Percentiles rank a stretch among this genome's conserved stretches.
These are phyloP conservation scores for Eristalinus sepulchralis DNA, from an alignment of 2,888 invertebrate species.

Conservation along the genomic window DNA sequence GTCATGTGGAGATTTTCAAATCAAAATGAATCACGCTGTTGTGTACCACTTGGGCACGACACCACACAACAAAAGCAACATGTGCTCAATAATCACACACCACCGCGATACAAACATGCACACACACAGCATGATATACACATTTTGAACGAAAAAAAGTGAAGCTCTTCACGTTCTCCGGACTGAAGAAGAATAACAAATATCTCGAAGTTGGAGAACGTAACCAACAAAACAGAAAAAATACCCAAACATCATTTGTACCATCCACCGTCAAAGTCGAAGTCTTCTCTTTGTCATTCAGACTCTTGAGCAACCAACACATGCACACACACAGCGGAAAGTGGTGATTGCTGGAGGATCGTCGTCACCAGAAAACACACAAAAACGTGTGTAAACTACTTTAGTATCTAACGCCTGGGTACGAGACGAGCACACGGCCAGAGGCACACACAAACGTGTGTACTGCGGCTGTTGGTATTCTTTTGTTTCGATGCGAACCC, in stretches of 20 bases:
- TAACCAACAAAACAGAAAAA: slow-evolving; percentile 20
- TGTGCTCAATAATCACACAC: slow-evolving; percentile 64
- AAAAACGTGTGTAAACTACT: slow-evolving; percentile 64
- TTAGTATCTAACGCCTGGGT: slow-evolving; percentile 56
- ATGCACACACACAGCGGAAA: slow-evolving; percentile 17
- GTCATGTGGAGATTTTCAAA: slow-evolving; percentile 33
- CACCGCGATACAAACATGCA: slow-evolving; percentile 24
- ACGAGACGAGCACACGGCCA: not conserved
- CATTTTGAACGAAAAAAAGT: slow-evolving; percentile 45
- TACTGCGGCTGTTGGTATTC: slow-evolving; percentile 15
- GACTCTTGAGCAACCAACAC: slow-evolving; percentile 49
- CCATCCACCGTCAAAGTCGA: slow-evolving; percentile 48
- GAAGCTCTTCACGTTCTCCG: slow-evolving; percentile 69
- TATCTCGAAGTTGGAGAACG: slow-evolving; percentile 27
- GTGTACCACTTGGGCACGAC: slow-evolving; percentile 62
- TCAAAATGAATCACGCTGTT: slow-evolving; percentile 62
- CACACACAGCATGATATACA: not conserved
- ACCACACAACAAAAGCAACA: slow-evolving; percentile 25
- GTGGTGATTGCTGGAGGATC: slow-evolving; percentile 1
- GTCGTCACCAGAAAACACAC: not conserved
- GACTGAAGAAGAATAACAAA: slow-evolving; percentile 66
- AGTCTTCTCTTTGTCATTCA: slow-evolving; percentile 42
- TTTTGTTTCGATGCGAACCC: slow-evolving; percentile 15
- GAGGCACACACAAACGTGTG: not conserved
- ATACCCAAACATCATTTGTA: slow-evolving; percentile 56